Evolutionary conservation across 1,140 invertebrate genomes (phyloP).

Genomic region (Drosophila sechellia): DNA sequence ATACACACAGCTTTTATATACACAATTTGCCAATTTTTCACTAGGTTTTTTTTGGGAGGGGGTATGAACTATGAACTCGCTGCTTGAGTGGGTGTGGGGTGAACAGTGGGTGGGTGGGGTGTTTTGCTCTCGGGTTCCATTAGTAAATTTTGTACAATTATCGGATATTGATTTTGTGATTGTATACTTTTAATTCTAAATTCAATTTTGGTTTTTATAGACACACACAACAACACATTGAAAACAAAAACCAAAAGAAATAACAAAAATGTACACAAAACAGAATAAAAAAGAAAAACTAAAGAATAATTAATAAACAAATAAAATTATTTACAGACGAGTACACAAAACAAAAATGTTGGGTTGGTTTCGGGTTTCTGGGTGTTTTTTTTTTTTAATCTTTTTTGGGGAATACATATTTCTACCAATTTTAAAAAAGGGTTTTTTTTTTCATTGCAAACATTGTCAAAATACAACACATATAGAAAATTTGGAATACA

Average conservation of each 20-base stretch:
- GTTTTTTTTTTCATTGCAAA: slow-evolving; percentile 20
- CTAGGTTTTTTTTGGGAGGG: slow-evolving; percentile 8
- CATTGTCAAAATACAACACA: slow-evolving; percentile 62
- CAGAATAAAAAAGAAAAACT: slow-evolving; percentile 46
- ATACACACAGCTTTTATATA: slow-evolving; percentile 45
- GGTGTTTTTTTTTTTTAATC: background rate
- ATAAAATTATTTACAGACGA: slow-evolving; percentile 66
- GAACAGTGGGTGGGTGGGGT: slow-evolving; percentile 8
- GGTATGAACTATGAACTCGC: slow-evolving; percentile 34
- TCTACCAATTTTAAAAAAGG: slow-evolving; percentile 26
- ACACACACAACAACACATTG: slow-evolving; percentile 76
- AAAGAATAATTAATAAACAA: slow-evolving; percentile 42
- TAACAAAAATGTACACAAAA: slow-evolving; percentile 62
- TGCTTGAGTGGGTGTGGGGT: slow-evolving; percentile 7
- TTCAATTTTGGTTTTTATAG: slow-evolving; percentile 38
- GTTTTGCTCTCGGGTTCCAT: slow-evolving; percentile 41
- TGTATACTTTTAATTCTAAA: slow-evolving; percentile 22
- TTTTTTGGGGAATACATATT: slow-evolving; percentile 14
- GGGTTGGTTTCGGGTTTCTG: slow-evolving; percentile 36
- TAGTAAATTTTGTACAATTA: slow-evolving; percentile 53
- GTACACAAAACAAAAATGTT: slow-evolving; percentile 45
- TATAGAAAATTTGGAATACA: slow-evolving; percentile 53
- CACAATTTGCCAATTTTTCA: slow-evolving; percentile 44
- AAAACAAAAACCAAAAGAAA: slow-evolving; percentile 67
- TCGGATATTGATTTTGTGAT: slow-evolving; percentile 38